These are phyloP conservation scores for Conus ventricosus DNA, from an alignment of 1,140 invertebrate genomes.

Conservation along the genomic window DNA sequence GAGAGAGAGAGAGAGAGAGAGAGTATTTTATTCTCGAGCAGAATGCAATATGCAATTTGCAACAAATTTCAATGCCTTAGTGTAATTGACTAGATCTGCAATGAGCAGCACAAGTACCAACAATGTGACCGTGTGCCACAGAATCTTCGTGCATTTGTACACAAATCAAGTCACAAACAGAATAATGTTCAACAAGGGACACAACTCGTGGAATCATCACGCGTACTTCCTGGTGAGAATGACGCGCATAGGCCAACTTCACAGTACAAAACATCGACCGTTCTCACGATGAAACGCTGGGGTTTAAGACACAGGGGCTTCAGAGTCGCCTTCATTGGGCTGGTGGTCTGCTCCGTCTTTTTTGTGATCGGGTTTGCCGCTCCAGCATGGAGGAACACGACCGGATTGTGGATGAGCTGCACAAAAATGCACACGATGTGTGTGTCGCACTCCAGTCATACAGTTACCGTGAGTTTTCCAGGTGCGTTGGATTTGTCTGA, in stretches of 20 bases:
- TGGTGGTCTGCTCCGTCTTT: neutral
- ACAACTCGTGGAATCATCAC: neutral
- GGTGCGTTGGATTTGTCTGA: neutral
- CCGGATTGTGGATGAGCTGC: neutral
- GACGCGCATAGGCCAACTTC: neutral
- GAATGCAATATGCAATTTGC: too few species aligned
- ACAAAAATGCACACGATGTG: neutral
- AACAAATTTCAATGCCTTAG: too few species aligned
- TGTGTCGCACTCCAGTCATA: neutral
- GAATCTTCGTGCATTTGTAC: too few species aligned
- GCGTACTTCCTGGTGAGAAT: conserved; percentile 1
- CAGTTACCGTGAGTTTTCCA: neutral
- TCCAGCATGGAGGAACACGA: neutral
- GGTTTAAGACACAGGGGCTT: conserved; percentile 16
- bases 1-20: too few species aligned
- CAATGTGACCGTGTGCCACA: too few species aligned
- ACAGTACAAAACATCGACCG: neutral
- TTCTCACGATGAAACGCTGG: conserved; percentile 2
- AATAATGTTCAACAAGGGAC: neutral
- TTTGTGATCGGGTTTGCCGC: neutral
- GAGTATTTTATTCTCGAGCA: too few species aligned
- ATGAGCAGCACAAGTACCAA: too few species aligned
- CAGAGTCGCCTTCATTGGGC: neutral
- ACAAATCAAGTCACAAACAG: neutral
- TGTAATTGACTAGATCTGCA: too few species aligned